Conservation (phyloP, 2,113 vertebrate species). For the Campylomormyrus numenius region DNA sequence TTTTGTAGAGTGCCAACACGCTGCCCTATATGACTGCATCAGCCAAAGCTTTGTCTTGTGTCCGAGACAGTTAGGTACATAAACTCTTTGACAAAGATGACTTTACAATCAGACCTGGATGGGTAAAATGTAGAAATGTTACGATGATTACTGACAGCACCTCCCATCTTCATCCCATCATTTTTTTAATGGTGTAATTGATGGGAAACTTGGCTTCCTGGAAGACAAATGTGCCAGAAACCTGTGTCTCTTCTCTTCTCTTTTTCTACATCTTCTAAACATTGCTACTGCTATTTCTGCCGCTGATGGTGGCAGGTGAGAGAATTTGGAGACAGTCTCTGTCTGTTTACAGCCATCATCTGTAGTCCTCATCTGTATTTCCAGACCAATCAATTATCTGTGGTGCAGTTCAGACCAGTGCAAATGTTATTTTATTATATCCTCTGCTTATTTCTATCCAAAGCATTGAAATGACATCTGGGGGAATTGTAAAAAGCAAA, state of each 20-base stretch:
- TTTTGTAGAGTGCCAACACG: background rate
- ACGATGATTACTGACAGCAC: background rate
- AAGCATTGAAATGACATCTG: background rate
- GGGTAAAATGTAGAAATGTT: background rate
- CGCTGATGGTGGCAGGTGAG: background rate
- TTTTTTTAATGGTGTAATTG: background rate
- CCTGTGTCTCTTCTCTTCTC: background rate
- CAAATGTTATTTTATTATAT: background rate
- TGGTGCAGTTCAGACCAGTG: background rate
- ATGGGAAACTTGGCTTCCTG: background rate
- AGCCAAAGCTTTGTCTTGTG: background rate
- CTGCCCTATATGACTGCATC: background rate
- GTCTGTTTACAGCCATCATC: background rate
- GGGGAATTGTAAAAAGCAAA: background rate
- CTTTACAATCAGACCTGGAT: background rate
- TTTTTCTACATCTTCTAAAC: background rate
- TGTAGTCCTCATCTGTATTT: background rate
- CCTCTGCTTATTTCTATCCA: background rate
- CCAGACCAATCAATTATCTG: background rate
- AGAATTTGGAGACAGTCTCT: background rate
- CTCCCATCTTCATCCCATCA: background rate
- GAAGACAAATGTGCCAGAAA: background rate
- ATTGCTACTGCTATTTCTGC: background rate
- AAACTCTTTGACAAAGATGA: background rate
- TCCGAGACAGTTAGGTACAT: background rate